A percentile compares a stretch with the other conserved stretches of the same genome.
These are phyloP conservation scores for Cynocephalus volans DNA, from an alignment of 2,113 vertebrate genomes.

Conservation along the genomic window DNA sequence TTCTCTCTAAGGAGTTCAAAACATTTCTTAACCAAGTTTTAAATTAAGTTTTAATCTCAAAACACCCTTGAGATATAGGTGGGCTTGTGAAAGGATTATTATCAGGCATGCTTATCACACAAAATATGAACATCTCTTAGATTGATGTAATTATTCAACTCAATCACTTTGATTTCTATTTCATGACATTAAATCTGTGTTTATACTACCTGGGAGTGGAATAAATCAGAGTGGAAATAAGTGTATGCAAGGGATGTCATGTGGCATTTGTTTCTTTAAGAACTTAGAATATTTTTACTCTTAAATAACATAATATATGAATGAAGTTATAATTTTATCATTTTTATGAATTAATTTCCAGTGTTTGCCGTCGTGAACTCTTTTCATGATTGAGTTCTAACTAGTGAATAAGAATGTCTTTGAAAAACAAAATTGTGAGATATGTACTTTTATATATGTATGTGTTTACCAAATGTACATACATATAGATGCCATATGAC, in stretches of 20 bases:
- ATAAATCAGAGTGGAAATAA: background rate
- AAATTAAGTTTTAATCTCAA: constrained; percentile 70
- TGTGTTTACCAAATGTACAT: background rate
- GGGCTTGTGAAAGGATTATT: constrained; percentile 41
- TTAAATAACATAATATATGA: constrained; percentile 17
- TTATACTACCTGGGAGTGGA: background rate
- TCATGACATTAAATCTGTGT: background rate
- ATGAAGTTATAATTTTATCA: background rate
- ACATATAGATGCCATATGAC: background rate
- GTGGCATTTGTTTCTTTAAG: background rate
- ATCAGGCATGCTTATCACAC: constrained; percentile 25
- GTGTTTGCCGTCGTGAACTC: constrained; percentile 3
- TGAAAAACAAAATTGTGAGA: constrained; percentile 28
- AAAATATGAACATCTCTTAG: background rate
- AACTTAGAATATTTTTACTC: background rate
- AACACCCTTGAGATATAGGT: constrained; percentile 37
- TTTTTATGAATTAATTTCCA: background rate
- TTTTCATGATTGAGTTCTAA: background rate
- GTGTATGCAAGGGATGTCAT: background rate
- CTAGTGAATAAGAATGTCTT: background rate
- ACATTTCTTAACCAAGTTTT: constrained; percentile 66
- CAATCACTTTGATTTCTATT: constrained; percentile 44
- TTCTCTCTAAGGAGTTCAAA: constrained; percentile 43
- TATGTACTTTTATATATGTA: no score
- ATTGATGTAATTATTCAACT: background rate